Base-by-base conservation (phyloP, 2,113 vertebrate species). In the Illadopsis cleaveri region DNA sequence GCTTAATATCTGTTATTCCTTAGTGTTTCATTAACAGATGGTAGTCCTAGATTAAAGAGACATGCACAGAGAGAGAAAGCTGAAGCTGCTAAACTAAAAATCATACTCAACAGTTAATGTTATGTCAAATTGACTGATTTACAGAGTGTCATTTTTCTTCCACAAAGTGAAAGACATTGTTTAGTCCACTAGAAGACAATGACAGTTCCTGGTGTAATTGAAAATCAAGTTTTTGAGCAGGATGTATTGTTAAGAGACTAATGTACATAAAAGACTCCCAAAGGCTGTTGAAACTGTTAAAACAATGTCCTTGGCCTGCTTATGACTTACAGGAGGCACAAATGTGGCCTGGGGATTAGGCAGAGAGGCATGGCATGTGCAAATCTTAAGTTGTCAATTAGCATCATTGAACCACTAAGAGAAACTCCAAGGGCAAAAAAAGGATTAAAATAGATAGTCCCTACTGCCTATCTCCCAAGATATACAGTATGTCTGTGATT, bases 321-420 rank as follows among this genome's bases (percentile, higher is more conserved):
- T 92, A 82, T 85, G 93, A 96, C 45, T 97, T 96, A 80, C 19
- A 94, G 91, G 81, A 97, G 68, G 68, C 57, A 92, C 88, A 96
- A 96, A 96, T 95, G 93, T 75, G 72, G 61, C 75, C 96, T 91
- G 86, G 82, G 93, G 76, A 96, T 97, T 97, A 96, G 47, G 56
- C 72, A 92, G 58, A 92, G 62, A 93, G 66, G 38, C 77, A 94
- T 65, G 93, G 23, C 81, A 93, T 92, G 82, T 86, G 76, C 77
- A 97, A 82, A 97, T 97, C 96, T 97, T 93, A 94, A 97, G 64
- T 69, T 94, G 93, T 96, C 94, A 96, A 95, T 98, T 97, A 98
- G 37, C 70, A 89, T 93, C 85, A 94, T 5, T 95, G 93, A 97
- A 96, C 97, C 66, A 70, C 78, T 47, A 96, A 37, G 78, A 94